Conservation (phyloP, 2,113 vertebrate species). For the Tachysurus fulvidraco region DNA sequence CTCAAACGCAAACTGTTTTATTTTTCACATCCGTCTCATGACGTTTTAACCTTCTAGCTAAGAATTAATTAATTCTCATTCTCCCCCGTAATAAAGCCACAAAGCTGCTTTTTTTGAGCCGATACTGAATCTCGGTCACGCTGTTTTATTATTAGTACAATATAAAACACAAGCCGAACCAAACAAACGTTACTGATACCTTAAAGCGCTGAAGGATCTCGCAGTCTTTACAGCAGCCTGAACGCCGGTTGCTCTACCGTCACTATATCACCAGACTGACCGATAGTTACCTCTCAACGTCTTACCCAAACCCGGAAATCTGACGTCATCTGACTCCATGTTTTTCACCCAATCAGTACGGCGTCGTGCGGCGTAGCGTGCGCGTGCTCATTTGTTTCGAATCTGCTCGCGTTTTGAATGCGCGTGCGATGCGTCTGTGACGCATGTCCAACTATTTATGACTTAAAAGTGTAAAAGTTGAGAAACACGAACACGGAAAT, state of each 20-base stretch:
- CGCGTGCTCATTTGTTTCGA: neutral
- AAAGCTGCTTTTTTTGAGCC: neutral
- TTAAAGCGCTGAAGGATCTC: neutral
- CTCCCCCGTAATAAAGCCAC: neutral
- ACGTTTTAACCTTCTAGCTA: neutral
- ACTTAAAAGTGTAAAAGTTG: neutral
- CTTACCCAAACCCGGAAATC: conserved; percentile 65
- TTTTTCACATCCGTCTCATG: too few relatives aligned
- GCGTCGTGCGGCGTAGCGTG: neutral
- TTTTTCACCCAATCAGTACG: conserved; percentile 69
- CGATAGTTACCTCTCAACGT: conserved; percentile 73
- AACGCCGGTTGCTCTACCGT: neutral
- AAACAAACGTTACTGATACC: neutral
- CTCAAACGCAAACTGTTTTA: neutral
- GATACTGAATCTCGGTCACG: neutral
- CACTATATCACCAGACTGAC: conserved; percentile 57
- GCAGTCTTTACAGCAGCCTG: neutral
- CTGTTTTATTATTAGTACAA: neutral
- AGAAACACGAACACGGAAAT: neutral
- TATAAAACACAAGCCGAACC: too few relatives aligned
- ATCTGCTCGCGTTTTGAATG: neutral
- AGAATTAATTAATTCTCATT: neutral
- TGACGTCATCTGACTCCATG: conserved; percentile 79
- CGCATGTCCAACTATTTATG: neutral
- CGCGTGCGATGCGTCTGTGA: neutral